Base-by-base conservation (phyloP, 2,888 invertebrate genomes). In the Epiblema foenella region DNA sequence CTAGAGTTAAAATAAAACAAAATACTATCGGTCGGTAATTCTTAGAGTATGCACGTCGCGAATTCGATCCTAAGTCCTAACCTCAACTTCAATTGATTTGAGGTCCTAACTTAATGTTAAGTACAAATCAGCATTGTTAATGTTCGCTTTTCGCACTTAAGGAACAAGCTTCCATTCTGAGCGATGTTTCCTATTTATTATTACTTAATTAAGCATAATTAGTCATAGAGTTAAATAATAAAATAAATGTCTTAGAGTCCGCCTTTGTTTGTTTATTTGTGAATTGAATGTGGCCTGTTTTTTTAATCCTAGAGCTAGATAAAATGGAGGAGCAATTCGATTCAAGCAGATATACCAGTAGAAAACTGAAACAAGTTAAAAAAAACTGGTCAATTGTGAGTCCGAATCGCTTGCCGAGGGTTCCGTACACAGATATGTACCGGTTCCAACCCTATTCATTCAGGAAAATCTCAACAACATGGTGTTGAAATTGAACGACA, bases 61-160 rank as follows among this genome's bases (percentile, higher is more conserved):
- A 33, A 56, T 18, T 46, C 52, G 68, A 59, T 69, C 66, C 65
- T 80, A 79, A 76, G 59, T 73, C 66, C 67, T 80, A 79, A 76
- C 73, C 33, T 33, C 9, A 33, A 5, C 2, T 5, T 4, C 5
- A 7, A 33, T 33, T 33, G 8, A 8, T 33, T 8, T 33, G 33
- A 7, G 33, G 62, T 72, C 65, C 67, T 80, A 79, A 76, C 73
- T 75, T 77, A 79, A 71, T 71, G 72, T 74, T 85, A 83, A 86
- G 89, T 91, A 90, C 90, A 91, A 92, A 90, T 82, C 77, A 77
- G 89, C 87, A 88, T 89, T 90, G 87, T 75, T 84, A 84, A 73
- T 73, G 65, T 75, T 76, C 79, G 76, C 74, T 76, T 79, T 79
- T 78, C 84, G 86, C 85, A 82, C 85, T 82, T 81, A 77, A 75